Conservation (phyloP, 2,113 vertebrate species). For the Dasyornis broadbenti region DNA sequence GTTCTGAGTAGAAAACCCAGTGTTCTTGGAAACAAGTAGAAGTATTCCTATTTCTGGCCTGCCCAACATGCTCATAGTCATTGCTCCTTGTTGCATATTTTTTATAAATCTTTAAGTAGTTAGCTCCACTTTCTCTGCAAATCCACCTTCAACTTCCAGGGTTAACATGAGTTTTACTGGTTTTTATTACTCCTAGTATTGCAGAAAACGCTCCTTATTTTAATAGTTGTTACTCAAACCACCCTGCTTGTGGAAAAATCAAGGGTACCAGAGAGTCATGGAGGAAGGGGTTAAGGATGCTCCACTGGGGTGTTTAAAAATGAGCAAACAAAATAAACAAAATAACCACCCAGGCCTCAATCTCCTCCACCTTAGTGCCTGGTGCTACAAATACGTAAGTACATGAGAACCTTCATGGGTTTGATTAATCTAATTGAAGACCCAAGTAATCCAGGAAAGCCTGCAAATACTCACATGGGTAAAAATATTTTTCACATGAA, state of each 20-base stretch:
- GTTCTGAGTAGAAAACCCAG: background rate
- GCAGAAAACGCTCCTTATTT: background rate
- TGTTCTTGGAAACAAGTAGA: background rate
- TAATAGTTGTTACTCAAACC: background rate
- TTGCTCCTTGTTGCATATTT: background rate
- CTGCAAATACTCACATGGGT: background rate
- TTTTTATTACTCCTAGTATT: background rate
- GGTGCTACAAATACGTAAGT: background rate
- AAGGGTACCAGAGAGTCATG: background rate
- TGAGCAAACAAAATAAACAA: background rate
- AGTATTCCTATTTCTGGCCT: background rate
- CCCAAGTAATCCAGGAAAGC: background rate
- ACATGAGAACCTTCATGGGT: background rate
- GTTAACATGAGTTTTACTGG: background rate
- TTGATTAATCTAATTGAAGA: background rate
- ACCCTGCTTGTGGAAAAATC: background rate
- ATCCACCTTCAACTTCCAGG: background rate
- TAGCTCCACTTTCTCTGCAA: background rate
- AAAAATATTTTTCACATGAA: accelerated
- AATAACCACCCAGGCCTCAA: accelerated
- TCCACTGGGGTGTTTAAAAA: background rate
- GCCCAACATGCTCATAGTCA: background rate
- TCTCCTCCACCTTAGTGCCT: background rate
- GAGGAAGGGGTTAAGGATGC: background rate
- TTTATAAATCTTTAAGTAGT: background rate